Percentiles rank a stretch among this genome's conserved stretches.
phyloP scores from a whole-genome alignment of 2,113 vertebrate species.

The Poeciliopsis turrubarensis region DNA sequence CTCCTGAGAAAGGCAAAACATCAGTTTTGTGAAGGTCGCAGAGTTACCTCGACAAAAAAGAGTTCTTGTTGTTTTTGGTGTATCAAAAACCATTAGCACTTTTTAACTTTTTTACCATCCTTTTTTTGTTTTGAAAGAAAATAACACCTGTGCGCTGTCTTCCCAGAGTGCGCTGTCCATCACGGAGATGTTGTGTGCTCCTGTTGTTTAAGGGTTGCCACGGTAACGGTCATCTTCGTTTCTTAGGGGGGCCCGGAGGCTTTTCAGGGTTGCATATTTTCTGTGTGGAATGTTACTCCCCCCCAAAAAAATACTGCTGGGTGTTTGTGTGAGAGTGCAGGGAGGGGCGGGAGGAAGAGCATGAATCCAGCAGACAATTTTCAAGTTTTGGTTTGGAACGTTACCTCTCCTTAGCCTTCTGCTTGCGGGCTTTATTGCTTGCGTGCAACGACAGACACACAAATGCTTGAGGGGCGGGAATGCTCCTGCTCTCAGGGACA shows the following conservation, averaged over 20 bases:
- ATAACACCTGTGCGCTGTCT: slow-evolving; percentile 71
- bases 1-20: slow-evolving; percentile 30
- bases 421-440: slow-evolving; percentile 7
- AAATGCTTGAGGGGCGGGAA: slow-evolving; percentile 29
- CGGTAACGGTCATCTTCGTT: slow-evolving; percentile 74
- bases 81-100: slow-evolving; percentile 42
- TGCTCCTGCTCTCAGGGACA: slow-evolving; percentile 24
- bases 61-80: slow-evolving; percentile 34
- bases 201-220: slow-evolving; percentile 79
- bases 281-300: slow-evolving; percentile 77
- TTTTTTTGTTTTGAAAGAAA: slow-evolving; percentile 68
- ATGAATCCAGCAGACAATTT: slow-evolving; percentile 63
- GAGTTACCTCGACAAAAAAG: neutral
- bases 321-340: slow-evolving; percentile 1
- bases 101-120: slow-evolving; percentile 30
- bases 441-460: slow-evolving; percentile 14
- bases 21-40: slow-evolving; percentile 27
- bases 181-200: slow-evolving; percentile 75
- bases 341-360: neutral
- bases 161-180: slow-evolving; percentile 73
- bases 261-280: slow-evolving; percentile 79
- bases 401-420: slow-evolving; percentile 16
- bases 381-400: slow-evolving; percentile 42
- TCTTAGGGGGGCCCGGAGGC: slow-evolving; percentile 74
- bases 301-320: slow-evolving; percentile 39